phyloP scores from a whole-genome alignment of 2,113 vertebrate species.

The Mus pahari region DNA sequence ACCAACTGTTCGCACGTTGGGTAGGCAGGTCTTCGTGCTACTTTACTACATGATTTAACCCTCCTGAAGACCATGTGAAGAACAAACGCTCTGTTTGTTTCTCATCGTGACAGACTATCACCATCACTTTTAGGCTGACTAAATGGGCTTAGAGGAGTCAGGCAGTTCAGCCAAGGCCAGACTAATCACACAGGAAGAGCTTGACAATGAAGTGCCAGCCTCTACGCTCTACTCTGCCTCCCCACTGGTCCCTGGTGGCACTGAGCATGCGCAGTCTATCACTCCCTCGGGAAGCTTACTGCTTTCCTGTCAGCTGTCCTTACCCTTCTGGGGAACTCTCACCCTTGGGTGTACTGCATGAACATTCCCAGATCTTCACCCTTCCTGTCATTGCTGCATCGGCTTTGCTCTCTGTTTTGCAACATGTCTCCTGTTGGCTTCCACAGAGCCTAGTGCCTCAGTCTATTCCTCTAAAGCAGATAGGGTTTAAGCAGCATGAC shows the following conservation, averaged over 20 bases:
- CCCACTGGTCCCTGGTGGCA: not conserved
- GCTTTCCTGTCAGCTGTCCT: not conserved
- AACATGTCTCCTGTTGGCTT: not conserved
- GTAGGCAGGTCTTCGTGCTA: not conserved
- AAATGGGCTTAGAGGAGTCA: not conserved
- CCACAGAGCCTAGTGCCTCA: not conserved
- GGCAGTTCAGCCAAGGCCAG: not conserved
- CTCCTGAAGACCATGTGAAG: not conserved
- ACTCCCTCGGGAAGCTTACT: not conserved
- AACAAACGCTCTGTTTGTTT: not conserved
- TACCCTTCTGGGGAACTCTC: not conserved
- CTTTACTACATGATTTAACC: not conserved
- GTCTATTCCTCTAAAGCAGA: not conserved
- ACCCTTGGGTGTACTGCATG: not conserved
- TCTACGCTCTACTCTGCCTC: not conserved
- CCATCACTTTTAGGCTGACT: not conserved
- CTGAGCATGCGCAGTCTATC: not conserved
- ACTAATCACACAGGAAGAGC: not conserved
- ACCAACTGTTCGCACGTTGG: not conserved
- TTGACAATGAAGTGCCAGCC: not conserved
- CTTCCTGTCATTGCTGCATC: not conserved
- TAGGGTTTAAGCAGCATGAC: not conserved
- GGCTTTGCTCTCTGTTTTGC: not conserved
- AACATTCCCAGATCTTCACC: not conserved
- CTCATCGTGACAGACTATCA: not conserved